Evolutionary conservation across 2,113 vertebrate genomes (phyloP), one percentile per base, ranked within the genome.

Genomic region (Tupaia tana): DNA sequence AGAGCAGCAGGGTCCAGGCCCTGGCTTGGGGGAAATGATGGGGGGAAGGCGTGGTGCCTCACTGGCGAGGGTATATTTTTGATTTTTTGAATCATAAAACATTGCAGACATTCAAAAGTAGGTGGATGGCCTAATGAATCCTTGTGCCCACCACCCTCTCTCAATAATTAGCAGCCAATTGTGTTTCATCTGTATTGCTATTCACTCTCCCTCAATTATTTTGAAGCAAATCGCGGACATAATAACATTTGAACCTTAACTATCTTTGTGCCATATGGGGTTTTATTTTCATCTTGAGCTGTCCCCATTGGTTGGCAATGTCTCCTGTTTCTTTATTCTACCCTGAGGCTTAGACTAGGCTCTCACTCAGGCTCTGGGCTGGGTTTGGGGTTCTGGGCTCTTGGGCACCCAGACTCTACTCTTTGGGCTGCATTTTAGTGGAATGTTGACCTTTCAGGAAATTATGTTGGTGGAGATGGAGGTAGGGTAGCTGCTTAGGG

Each of bases 1-100:
- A 59, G 31, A 64, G 66, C 91, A 89, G 93, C 80, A 73, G 90
- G 91, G 66, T 9, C 89, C 86, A 84, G 82, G 74, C 12, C 27
- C 64, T 14, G 75, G 70, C 71, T 54, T 69, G 59, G 80, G 83
- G 63, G 9, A 43, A 52, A 27, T 29, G 59, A 81, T 79, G 59
- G 43, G 31, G 29, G n/a, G n/a, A 56, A 7, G 54, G 56, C 9
- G 25, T 24, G 18, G n/a, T 24, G 34, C 31, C 52, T 93, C 64
- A 24, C 52, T 27, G 71, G n/a, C 74, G 54, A 88, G 24, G 31
- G 7, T 4, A 6, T 34, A 8, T 54, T 69, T 75, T 52, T 27
- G 0, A 7, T 0, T 14, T 56, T 93, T 85, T 27, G 34, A 52
- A 69, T 27, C 67, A 81, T 87, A 88, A 69, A 86, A 81, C 18